Conservation (phyloP, 2,797 vertebrate species). For the Sphenodon punctatus region DNA sequence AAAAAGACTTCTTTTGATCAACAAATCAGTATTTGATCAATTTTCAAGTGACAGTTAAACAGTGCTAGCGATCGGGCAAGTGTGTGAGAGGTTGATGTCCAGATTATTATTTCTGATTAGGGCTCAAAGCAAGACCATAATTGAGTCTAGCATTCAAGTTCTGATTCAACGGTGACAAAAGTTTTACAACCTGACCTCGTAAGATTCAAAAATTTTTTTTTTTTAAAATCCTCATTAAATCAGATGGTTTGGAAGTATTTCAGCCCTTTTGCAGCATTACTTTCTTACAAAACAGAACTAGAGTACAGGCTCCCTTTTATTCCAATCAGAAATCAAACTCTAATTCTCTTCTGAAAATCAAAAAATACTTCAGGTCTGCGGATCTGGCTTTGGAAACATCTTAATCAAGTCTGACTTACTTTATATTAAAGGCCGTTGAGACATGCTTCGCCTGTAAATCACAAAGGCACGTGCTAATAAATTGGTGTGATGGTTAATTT, state of each 20-base stretch:
- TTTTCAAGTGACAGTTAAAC: too few species aligned
- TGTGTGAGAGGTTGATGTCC: background rate
- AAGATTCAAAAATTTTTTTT: too few species aligned
- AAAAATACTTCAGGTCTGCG: background rate
- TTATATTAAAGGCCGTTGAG: background rate
- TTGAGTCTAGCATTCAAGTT: background rate
- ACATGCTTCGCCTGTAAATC: accelerated
- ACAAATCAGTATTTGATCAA: too few species aligned
- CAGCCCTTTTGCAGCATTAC: background rate
- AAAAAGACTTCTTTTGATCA: too few species aligned
- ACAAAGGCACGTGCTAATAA: accelerated
- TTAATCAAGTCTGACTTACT: background rate
- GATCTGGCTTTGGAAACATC: background rate
- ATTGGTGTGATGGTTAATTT: background rate
- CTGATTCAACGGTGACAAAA: too few species aligned
- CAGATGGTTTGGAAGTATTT: too few species aligned
- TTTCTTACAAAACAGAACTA: background rate
- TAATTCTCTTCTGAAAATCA: background rate
- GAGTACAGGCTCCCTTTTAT: background rate
- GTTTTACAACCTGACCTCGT: too few species aligned
- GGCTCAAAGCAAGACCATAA: background rate
- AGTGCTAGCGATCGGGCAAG: background rate
- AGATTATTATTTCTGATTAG: background rate
- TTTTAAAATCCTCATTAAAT: too few species aligned
- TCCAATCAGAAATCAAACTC: background rate